These are phyloP conservation scores for Pelosia muscerda DNA, from an alignment of 2,888 invertebrate species.

Conservation along the genomic window DNA sequence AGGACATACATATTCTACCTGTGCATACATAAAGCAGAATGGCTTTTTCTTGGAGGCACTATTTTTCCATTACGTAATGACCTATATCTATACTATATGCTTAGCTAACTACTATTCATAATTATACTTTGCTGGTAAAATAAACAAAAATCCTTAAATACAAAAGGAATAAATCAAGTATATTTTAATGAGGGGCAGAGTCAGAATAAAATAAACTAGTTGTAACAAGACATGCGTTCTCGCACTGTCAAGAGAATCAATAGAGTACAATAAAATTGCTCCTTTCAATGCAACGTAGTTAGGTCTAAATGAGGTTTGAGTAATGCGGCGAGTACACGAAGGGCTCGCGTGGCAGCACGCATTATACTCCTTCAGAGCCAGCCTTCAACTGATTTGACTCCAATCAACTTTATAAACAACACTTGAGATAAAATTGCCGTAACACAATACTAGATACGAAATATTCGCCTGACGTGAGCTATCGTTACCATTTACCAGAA, in stretches of 20 bases:
- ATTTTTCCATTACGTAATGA: no score
- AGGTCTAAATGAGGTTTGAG: constrained; percentile 85
- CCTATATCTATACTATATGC: no score
- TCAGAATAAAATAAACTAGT: constrained; percentile 72
- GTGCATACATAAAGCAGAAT: no score
- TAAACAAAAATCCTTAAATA: constrained; percentile 14
- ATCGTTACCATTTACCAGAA: constrained; percentile 43
- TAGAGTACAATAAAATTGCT: constrained; percentile 84
- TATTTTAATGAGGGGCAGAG: constrained; percentile 69
- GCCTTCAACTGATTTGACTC: constrained; percentile 60
- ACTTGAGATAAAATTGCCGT: constrained; percentile 50
- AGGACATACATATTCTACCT: no score
- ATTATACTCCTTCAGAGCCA: constrained; percentile 62
- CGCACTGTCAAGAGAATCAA: constrained; percentile 81
- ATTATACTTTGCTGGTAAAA: not conserved
- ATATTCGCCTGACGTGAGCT: constrained; percentile 42
- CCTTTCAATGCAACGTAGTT: constrained; percentile 82
- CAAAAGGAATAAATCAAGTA: constrained; percentile 49
- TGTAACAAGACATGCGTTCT: constrained; percentile 68
- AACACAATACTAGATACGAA: constrained; percentile 50
- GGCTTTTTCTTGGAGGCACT: no score
- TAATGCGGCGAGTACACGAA: constrained; percentile 81
- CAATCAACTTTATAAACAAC: constrained; percentile 53
- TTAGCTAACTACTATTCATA: no score
- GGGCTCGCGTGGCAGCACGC: constrained; percentile 75